Evolutionary conservation across 2,888 invertebrate genomes (phyloP).

Genomic region (Microctonus aethiopoides): DNA sequence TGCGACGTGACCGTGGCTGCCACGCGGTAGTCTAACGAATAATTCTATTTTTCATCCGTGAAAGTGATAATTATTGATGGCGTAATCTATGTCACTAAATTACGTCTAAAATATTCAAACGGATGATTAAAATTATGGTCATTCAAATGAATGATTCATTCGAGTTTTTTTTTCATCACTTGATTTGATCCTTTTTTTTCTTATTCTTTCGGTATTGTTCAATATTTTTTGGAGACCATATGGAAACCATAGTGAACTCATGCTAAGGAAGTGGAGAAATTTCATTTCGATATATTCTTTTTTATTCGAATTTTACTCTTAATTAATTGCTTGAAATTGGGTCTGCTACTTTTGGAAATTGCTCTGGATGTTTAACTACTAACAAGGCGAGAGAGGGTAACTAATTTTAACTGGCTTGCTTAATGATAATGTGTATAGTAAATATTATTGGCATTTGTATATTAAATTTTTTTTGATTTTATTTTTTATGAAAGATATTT

Average conservation of each 20-base stretch:
- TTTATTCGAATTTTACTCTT: neutral
- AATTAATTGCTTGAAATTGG: neutral
- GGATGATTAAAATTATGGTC: too few species aligned
- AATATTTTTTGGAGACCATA: neutral
- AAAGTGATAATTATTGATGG: neutral
- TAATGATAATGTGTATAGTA: too few species aligned
- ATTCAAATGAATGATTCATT: neutral
- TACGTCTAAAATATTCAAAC: neutral
- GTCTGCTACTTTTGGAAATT: neutral
- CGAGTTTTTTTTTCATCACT: neutral
- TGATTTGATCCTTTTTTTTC: neutral
- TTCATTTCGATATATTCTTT: neutral
- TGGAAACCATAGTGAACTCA: neutral
- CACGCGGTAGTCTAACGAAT: slow-evolving; percentile 58
- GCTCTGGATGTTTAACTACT: neutral
- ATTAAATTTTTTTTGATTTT: too few species aligned
- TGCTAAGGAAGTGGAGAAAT: neutral
- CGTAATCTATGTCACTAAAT: neutral
- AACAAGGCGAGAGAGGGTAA: neutral
- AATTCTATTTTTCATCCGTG: slow-evolving; percentile 11
- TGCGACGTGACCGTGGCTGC: slow-evolving; percentile 62
- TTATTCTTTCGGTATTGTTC: neutral
- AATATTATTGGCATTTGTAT: too few species aligned
- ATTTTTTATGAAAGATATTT: too few species aligned
- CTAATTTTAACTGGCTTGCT: too few species aligned